A percentile compares a stretch with the other conserved stretches of the same genome.
phyloP scores from a whole-genome alignment of 2,797 vertebrate genomes.

The Megaceryle alcyon region DNA sequence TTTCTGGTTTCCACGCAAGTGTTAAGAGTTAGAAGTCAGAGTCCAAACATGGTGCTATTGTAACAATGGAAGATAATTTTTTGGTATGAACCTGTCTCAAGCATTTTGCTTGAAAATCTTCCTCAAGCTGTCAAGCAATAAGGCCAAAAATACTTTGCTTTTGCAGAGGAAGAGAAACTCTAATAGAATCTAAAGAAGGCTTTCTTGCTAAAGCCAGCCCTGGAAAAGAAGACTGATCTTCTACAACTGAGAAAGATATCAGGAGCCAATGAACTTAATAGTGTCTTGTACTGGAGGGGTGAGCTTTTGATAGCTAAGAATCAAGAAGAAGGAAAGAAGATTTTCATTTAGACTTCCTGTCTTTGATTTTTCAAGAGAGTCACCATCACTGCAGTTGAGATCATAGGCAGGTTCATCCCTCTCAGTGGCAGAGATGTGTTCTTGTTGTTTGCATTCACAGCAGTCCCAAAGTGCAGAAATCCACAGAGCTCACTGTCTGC shows the following conservation, averaged over 20 bases:
- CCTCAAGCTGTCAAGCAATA: not conserved
- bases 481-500: not conserved
- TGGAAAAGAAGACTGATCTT: not conserved
- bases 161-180: not conserved
- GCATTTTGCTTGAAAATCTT: not conserved
- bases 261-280: not conserved
- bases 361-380: not conserved
- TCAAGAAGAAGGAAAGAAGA: not conserved
- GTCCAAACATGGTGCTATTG: not conserved
- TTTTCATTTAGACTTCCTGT: not conserved
- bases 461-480: not conserved
- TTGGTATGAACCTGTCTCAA: not conserved
- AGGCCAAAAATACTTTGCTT: not conserved
- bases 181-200: not conserved
- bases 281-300: not conserved
- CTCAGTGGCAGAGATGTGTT: accelerated
- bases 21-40: not conserved
- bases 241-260: not conserved
- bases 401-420: not conserved
- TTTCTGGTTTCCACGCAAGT: not conserved
- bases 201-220: not conserved
- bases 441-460: not conserved
- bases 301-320: not conserved
- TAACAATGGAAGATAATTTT: not conserved
- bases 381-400: not conserved